Evolutionary conservation across 2,888 invertebrate genomes (phyloP), one percentile per base, ranked within the genome.

Genomic region (Trachelus tabidus): DNA sequence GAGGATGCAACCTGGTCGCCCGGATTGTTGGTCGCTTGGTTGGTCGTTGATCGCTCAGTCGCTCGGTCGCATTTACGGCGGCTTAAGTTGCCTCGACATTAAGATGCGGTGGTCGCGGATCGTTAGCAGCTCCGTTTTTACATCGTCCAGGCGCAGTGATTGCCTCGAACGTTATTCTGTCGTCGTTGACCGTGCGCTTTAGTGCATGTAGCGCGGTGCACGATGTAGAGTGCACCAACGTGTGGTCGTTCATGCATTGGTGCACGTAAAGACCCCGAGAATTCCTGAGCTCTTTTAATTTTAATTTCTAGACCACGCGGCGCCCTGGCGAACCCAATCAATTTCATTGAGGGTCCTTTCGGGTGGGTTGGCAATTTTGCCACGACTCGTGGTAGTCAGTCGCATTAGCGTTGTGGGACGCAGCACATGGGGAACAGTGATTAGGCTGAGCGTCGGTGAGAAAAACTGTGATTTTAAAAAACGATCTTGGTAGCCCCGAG

Each of bases 51-150:
- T 33, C 30, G 71, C 23, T 71, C 23, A 11, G 30, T 71, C 30
- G 71, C 71, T 71, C 34, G 34, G 31, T 74, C 74, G 74, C 74
- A 35, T 74, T 74, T 74, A 74, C 74, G 35, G 35, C 35, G 74
- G 11, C 74, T 74, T 74, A 74, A 74, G 74, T 23, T 34, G 74
- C 74, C 31, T 74, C 31, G 74, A 74, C 74, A 74, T 74, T 74
- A 74, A 74, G 74, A 81, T 78, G 82, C 81, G 83, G 83, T 80
- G 84, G 83, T 83, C 82, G 82, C 81, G 82, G 86, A 83, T 87
- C 87, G 87, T 87, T 87, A 87, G 84, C 83, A 80, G 77, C 76
- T 74, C 35, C 77, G 80, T 86, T 82, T 84, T 84, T 86, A 76
- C 79, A 76, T 73, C 76, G 71, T 75, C 77, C 68, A 34, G 69